A percentile compares a stretch with the other conserved stretches of the same genome.
These are phyloP conservation scores for Chaetophractus vellerosus DNA, from an alignment of 2,797 vertebrate species.

Conservation along the genomic window DNA sequence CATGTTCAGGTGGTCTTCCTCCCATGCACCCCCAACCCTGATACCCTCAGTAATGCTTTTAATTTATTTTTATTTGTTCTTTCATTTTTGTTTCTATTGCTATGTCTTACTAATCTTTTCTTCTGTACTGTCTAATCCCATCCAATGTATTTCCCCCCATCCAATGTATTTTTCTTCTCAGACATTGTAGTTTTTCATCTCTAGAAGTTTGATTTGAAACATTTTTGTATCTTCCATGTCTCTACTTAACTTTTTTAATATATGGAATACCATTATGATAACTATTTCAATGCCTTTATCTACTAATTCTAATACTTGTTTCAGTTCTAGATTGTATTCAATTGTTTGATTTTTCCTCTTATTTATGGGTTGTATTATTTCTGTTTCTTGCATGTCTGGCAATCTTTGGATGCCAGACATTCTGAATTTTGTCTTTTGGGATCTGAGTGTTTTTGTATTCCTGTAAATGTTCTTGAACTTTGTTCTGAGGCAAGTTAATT, in stretches of 20 bases:
- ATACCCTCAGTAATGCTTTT: background rate
- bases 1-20: too few relatives aligned
- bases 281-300: background rate
- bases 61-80: background rate
- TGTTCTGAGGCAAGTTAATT: conserved; percentile 46
- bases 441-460: conserved; percentile 6
- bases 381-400: background rate
- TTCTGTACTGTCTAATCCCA: conserved; percentile 6
- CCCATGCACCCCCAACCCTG: too few relatives aligned
- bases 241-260: conserved; percentile 34
- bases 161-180: conserved; percentile 20
- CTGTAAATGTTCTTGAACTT: conserved; percentile 28
- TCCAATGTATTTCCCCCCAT: background rate
- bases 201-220: conserved; percentile 14
- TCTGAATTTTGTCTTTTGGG: conserved; percentile 56
- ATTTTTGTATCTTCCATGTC: background rate
- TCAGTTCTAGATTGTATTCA: background rate
- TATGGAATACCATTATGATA: background rate
- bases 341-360: background rate
- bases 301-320: conserved; percentile 43
- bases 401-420: conserved; percentile 1
- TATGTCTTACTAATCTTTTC: conserved; percentile 13
- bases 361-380: background rate
- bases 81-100: conserved; percentile 23
- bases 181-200: conserved; percentile 39